phyloP scores from a whole-genome alignment of 2,113 vertebrate species.

The Merops nubicus region DNA sequence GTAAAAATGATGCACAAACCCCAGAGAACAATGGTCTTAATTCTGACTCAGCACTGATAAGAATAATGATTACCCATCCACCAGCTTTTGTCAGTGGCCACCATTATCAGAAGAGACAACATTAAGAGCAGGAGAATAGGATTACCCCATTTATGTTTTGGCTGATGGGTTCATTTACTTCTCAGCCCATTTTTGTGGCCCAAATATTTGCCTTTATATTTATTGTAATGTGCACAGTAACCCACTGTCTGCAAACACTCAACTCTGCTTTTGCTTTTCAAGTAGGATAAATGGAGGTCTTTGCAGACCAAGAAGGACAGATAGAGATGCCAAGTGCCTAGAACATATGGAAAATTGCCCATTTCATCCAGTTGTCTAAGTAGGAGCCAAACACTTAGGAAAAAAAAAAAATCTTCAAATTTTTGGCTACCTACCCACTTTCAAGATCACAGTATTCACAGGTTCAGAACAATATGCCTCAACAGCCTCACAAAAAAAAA shows the following conservation, averaged over 20 bases:
- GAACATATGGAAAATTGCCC: constrained; percentile 20
- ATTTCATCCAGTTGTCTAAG: neutral
- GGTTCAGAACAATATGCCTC: neutral
- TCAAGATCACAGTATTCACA: neutral
- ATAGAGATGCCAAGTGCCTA: neutral
- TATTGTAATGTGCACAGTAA: neutral
- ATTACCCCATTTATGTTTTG: neutral
- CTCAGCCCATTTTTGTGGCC: neutral
- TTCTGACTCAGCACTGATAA: neutral
- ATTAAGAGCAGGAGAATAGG: neutral
- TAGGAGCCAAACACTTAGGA: neutral
- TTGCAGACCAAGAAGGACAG: neutral
- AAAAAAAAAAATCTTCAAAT: neutral
- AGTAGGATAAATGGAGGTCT: neutral
- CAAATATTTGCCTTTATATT: neutral
- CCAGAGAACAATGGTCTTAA: neutral
- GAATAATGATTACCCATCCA: neutral
- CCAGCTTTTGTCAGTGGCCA: neutral
- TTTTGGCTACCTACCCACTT: neutral
- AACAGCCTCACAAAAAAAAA: neutral
- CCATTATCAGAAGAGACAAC: neutral
- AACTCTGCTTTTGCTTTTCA: neutral
- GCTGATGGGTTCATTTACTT: neutral
- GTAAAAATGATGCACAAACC: neutral
- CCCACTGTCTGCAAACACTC: neutral